Conservation (phyloP, 2,797 vertebrate species). For the Euphonia xanthogaster region DNA sequence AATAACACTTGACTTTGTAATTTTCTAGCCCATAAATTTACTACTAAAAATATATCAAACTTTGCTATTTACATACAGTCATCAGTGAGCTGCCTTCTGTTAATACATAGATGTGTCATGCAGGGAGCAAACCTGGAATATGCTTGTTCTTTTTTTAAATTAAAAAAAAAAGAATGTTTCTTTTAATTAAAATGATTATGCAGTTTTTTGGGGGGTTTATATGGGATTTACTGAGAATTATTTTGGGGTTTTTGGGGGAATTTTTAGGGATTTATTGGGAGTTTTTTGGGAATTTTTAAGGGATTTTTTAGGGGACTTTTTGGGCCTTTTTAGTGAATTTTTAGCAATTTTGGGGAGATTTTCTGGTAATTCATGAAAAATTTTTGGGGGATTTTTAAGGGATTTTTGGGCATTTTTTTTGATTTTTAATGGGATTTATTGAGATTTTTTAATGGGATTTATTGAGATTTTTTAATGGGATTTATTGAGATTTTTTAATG, state of each 20-base stretch:
- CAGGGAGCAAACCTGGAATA: not conserved
- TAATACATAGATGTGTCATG: not conserved
- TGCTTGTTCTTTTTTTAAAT: not conserved
- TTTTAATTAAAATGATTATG: not conserved
- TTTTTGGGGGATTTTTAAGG: no score
- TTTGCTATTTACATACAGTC: not conserved
- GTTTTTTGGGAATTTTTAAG: no score
- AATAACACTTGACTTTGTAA: slow-evolving; percentile 30
- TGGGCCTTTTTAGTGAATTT: no score
- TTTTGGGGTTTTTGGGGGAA: not conserved
- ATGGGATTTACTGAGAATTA: not conserved
- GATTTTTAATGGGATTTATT: no score
- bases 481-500: no score
- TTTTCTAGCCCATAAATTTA: not conserved
- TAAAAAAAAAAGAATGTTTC: not conserved
- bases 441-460: no score
- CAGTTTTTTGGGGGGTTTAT: fast-evolving
- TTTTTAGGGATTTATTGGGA: no score
- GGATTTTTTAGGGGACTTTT: no score
- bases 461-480: no score
- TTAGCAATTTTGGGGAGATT: no score
- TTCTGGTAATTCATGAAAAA: no score
- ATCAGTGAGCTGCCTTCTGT: not conserved
- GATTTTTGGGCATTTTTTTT: no score
- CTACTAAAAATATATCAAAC: slow-evolving; percentile 15